Evolutionary conservation across 1,140 invertebrate genomes (phyloP), one percentile per base, ranked within the genome.

Genomic region (Caenorhabditis briggsae): DNA sequence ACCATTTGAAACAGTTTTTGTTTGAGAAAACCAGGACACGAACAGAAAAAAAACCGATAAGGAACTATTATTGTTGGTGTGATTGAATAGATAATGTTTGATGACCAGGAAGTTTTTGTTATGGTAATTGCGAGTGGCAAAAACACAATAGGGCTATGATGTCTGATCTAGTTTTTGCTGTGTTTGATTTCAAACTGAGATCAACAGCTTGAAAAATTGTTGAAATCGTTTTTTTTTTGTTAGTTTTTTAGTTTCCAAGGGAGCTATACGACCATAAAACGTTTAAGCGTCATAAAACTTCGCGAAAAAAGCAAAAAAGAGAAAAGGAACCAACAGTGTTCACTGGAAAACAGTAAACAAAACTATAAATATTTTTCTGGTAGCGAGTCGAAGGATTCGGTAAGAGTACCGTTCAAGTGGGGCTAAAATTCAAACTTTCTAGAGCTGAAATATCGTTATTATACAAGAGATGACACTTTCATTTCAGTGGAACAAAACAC

Each of bases 71-170:
- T 70, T 46, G 33, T 70, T 70, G 41, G 59, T 64, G 5, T 33
- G 33, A 33, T 78, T 23, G 70, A 12, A 46, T 14, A 25, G 65
- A 74, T 74, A 74, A 74, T 46, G n/a, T 74, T 50, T 50, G 20
- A 78, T 78, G 20, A 50, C 70, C 70, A 50, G 46, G 46, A 78
- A 78, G 64, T 78, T 78, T 53, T 78, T 78, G 70, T 78, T 50
- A 50, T 50, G 20, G 46, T 78, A 50, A 78, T 78, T 65, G 65
- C 46, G 41, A 70, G 18, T 46, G n/a, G 33, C 20, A 48, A 78
- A n/a, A 78, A 78, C 11, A 50, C 46, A 50, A 20, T 20, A 70
- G 64, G 33, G 33, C 33, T 33, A 33, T 65, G 12, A 11, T 20
- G 61, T n/a, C 18, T 70, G 23, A 70, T 70, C 33, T 43, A 1